Evolutionary conservation across 2,113 vertebrate species (phyloP).

Genomic region (Gymnorhina tibicen): DNA sequence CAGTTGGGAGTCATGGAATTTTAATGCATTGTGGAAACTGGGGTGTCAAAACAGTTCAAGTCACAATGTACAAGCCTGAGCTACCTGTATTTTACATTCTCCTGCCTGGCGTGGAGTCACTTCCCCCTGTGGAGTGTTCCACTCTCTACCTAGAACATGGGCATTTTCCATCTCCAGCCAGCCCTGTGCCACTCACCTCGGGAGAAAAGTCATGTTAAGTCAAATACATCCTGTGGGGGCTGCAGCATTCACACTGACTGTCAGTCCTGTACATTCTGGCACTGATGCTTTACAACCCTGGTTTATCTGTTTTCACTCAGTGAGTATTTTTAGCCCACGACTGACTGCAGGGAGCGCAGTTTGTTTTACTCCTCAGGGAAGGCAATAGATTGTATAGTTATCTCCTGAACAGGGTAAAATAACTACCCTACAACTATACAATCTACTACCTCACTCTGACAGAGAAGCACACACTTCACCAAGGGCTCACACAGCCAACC

Average conservation of each 20-base stretch:
- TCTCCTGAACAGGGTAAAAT: constrained; percentile 84
- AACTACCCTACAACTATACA: constrained; percentile 87
- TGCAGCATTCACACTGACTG: neutral
- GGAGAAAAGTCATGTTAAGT: neutral
- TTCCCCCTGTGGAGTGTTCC: neutral
- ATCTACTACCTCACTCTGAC: constrained; percentile 86
- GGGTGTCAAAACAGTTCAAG: neutral
- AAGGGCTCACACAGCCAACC: neutral
- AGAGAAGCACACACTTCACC: constrained; percentile 66
- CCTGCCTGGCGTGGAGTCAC: neutral
- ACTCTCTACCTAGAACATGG: neutral
- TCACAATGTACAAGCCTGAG: neutral
- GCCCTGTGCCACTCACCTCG: neutral
- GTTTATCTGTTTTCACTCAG: neutral
- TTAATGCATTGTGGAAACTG: neutral
- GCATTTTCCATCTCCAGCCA: neutral
- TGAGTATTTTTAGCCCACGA: neutral
- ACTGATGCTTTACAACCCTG: neutral
- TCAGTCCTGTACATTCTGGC: neutral
- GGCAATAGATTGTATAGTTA: constrained; percentile 88
- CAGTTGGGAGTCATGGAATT: neutral
- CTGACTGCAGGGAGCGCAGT: constrained; percentile 53
- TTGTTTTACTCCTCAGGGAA: constrained; percentile 80
- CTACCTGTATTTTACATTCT: neutral
- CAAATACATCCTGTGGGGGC: neutral